Percentiles rank a stretch among this genome's conserved stretches.
These are phyloP conservation scores for Rhipidura dahli DNA, from an alignment of 2,113 vertebrate genomes.

Conservation along the genomic window DNA sequence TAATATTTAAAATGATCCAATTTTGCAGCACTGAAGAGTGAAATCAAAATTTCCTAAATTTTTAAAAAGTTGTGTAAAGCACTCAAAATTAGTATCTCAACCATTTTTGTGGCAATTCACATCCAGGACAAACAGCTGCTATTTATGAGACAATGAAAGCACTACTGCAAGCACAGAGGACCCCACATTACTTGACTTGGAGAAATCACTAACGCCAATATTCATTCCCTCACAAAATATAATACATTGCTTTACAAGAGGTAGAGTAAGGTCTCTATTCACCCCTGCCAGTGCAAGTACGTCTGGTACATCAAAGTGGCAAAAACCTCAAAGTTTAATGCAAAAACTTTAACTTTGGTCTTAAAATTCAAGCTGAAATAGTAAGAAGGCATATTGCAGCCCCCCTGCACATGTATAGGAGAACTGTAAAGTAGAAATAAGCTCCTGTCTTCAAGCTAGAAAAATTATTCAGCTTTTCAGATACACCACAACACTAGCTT, in stretches of 20 bases:
- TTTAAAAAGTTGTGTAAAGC: not conserved
- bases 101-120: not conserved
- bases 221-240: not conserved
- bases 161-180: not conserved
- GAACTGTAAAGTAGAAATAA: not conserved
- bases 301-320: not conserved
- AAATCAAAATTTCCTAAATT: not conserved
- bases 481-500: not conserved
- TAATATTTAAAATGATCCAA: not conserved
- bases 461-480: not conserved
- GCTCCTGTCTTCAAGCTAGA: not conserved
- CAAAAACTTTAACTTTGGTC: not conserved
- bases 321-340: not conserved
- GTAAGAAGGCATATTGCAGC: not conserved
- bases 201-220: not conserved
- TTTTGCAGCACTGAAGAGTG: not conserved
- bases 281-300: not conserved
- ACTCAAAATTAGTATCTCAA: not conserved
- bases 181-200: not conserved
- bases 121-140: not conserved
- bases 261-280: not conserved
- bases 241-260: not conserved
- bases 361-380: not conserved
- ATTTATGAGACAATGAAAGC: not conserved
- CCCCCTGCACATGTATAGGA: rapidly evolving